These are phyloP conservation scores for Sebastiscus albofasciatus DNA, from an alignment of 2,797 vertebrate genomes.

Conservation along the genomic window DNA sequence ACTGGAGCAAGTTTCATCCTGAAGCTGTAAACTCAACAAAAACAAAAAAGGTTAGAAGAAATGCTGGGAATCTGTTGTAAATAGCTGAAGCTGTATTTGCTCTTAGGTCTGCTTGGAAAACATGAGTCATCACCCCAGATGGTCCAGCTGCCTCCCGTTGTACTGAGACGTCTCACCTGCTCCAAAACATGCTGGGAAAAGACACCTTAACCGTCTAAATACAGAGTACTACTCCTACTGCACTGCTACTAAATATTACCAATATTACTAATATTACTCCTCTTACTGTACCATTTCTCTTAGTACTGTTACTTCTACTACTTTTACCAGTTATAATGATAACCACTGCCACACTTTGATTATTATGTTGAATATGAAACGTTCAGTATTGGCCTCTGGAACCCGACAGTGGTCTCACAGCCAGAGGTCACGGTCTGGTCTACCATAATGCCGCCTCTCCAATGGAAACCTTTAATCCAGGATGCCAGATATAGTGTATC, in stretches of 20 bases:
- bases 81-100: conserved; percentile 11
- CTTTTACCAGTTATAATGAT: background rate
- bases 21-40: background rate
- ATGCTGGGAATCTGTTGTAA: conserved; percentile 20
- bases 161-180: conserved; percentile 25
- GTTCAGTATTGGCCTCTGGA: no score
- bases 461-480: conserved; percentile 43
- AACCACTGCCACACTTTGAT: background rate
- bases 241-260: background rate
- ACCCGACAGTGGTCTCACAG: background rate
- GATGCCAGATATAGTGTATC: conserved; percentile 25
- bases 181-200: conserved; percentile 23
- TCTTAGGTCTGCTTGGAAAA: conserved; percentile 27
- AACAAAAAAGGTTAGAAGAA: background rate
- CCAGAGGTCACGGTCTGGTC: conserved; percentile 39
- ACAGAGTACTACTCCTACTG: no score
- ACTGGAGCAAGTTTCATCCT: background rate
- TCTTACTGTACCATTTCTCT: background rate
- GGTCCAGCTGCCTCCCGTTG: conserved; percentile 1
- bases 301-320: background rate
- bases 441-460: conserved; percentile 8
- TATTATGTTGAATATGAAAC: no score
- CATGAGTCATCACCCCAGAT: conserved; percentile 43
- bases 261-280: background rate
- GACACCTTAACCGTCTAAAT: background rate